phyloP scores from a whole-genome alignment of 2,888 invertebrate species.

The Acanthosepion esculentum region DNA sequence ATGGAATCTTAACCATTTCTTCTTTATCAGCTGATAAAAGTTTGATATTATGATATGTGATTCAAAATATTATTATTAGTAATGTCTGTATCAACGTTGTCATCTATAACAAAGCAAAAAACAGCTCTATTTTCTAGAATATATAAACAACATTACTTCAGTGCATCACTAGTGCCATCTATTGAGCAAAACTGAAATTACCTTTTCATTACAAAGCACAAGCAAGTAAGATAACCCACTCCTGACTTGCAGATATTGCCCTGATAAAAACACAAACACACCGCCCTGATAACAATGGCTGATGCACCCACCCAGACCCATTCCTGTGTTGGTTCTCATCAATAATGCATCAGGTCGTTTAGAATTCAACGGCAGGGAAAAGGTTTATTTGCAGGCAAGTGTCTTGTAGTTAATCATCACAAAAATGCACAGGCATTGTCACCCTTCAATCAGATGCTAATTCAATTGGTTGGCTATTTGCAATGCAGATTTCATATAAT shows the following conservation, averaged over 20 bases:
- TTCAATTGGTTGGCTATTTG: background rate
- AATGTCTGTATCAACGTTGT: too few species aligned
- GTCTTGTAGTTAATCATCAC: conserved; percentile 21
- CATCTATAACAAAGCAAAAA: background rate
- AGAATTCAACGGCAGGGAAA: conserved; percentile 33
- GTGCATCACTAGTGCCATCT: background rate
- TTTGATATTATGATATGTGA: too few species aligned
- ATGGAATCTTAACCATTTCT: too few species aligned
- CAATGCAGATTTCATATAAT: conserved; percentile 22
- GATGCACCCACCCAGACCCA: background rate
- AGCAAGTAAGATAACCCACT: conserved; percentile 8
- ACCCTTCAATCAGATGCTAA: conserved; percentile 9
- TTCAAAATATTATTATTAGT: too few species aligned
- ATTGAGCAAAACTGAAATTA: background rate
- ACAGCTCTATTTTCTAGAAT: background rate
- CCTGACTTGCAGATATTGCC: conserved; percentile 17
- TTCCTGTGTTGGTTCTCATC: background rate
- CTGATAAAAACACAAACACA: background rate
- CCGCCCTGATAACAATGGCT: background rate
- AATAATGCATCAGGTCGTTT: conserved; percentile 33
- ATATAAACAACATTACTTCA: background rate
- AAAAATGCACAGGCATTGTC: conserved; percentile 22
- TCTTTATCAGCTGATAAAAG: too few species aligned
- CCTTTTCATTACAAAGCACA: background rate
- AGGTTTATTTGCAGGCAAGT: conserved; percentile 33